Percentiles rank a stretch among this genome's conserved stretches.
Evolutionary conservation across 2,797 vertebrate genomes (phyloP).

Genomic region (Mus caroli): DNA sequence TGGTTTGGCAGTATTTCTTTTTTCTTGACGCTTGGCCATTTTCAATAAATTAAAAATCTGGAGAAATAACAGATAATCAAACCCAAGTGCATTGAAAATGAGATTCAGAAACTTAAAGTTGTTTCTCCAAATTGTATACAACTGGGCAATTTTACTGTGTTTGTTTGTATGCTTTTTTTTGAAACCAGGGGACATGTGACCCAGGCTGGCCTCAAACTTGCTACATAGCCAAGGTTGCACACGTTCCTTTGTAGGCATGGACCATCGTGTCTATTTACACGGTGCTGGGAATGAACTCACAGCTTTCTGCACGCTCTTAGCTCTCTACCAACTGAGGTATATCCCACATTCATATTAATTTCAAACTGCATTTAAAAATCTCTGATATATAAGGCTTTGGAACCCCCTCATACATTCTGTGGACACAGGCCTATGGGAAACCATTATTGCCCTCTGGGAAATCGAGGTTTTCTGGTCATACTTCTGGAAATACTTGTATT

Average conservation of each 20-base stretch:
- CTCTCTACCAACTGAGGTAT: background rate
- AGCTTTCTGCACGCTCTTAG: background rate
- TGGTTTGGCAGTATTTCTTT: background rate
- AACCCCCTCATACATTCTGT: background rate
- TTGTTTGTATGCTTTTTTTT: background rate
- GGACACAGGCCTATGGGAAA: conserved; percentile 2
- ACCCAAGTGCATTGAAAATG: background rate
- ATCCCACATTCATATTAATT: background rate
- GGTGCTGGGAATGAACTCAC: background rate
- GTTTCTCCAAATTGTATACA: conserved; percentile 1
- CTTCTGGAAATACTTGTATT: background rate
- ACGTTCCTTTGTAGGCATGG: background rate
- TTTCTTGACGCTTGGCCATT: conserved; percentile 21
- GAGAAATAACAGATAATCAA: background rate
- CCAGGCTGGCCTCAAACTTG: background rate
- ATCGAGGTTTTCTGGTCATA: background rate
- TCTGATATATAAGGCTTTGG: background rate
- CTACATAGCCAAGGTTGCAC: background rate
- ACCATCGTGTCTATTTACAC: too few species aligned
- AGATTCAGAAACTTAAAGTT: background rate
- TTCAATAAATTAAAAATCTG: conserved; percentile 50
- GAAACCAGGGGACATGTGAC: background rate
- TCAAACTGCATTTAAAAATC: background rate
- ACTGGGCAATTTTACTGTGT: background rate
- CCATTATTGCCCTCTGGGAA: background rate